Percentiles rank a stretch among this genome's conserved stretches.
phyloP scores from a whole-genome alignment of 2,113 vertebrate species.

The Carassius gibelio region DNA sequence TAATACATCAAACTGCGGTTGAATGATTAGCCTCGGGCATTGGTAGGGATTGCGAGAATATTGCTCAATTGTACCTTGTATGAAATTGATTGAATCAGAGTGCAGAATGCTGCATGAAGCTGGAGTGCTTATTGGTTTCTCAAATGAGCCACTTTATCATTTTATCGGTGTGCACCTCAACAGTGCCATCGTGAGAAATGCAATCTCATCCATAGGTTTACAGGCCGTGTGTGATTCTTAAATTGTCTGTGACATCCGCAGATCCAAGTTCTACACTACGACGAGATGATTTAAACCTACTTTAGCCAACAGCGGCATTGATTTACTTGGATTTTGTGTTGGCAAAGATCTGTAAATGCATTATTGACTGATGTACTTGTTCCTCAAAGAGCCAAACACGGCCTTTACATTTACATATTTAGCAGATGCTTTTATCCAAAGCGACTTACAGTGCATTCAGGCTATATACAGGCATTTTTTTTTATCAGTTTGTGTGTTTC shows the following conservation, averaged over 20 bases:
- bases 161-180: slow-evolving; percentile 32
- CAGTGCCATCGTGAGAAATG: slow-evolving; percentile 43
- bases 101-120: slow-evolving; percentile 45
- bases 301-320: not conserved
- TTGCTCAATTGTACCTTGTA: slow-evolving; percentile 52
- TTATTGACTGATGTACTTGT: slow-evolving; percentile 25
- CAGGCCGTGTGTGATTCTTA: not conserved
- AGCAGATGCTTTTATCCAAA: no score
- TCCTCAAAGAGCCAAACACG: not conserved
- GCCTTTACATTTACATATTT: not conserved
- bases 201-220: slow-evolving; percentile 38
- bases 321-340: slow-evolving; percentile 20
- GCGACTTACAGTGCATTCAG: no score
- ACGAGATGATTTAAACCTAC: not conserved
- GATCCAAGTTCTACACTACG: not conserved
- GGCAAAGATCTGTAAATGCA: slow-evolving; percentile 13
- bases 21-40: slow-evolving; percentile 35
- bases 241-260: slow-evolving; percentile 6
- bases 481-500: no score
- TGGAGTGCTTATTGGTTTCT: slow-evolving; percentile 56
- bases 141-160: slow-evolving; percentile 54
- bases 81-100: slow-evolving; percentile 53
- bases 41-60: slow-evolving; percentile 45
- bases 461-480: no score
- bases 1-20: slow-evolving; percentile 41